Conservation (phyloP, 2,797 vertebrate species). For the Oreonectes daqikongensis region DNA sequence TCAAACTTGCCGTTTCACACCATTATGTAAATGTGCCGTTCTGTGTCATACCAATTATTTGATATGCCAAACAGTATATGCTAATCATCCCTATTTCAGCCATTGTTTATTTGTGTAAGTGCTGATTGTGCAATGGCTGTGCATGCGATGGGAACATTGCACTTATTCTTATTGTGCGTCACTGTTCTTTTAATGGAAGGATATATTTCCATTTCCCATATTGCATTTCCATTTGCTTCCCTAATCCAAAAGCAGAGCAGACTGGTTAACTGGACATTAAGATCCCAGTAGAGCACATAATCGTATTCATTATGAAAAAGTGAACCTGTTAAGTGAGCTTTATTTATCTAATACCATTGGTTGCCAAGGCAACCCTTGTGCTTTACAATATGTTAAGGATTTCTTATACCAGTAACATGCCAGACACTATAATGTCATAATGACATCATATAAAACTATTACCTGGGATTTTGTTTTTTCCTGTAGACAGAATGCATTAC, state of each 20-base stretch:
- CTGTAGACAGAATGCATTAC: no score
- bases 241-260: constrained; percentile 29
- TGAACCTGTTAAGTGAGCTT: constrained; percentile 6
- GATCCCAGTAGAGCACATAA: constrained; percentile 20
- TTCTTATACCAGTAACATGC: constrained; percentile 2
- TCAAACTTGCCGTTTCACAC: neutral
- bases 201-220: constrained; percentile 8
- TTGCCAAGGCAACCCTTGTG: constrained; percentile 23
- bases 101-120: neutral
- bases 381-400: constrained; percentile 10
- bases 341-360: constrained; percentile 18
- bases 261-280: constrained; percentile 21
- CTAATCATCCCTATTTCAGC: no score
- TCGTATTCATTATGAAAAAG: constrained; percentile 31
- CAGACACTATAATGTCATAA: neutral
- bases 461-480: neutral
- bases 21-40: constrained; percentile 1
- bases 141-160: neutral
- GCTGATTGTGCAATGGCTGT: neutral
- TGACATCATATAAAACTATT: neutral
- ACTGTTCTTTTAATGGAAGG: constrained; percentile 8
- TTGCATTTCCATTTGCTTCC: constrained; percentile 29
- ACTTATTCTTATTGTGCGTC: neutral
- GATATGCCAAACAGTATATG: neutral
- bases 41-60: neutral